Evolutionary conservation across 2,888 invertebrate species (phyloP), one percentile per base, ranked within the genome.

Genomic region (Cryptophagus acutangulus): DNA sequence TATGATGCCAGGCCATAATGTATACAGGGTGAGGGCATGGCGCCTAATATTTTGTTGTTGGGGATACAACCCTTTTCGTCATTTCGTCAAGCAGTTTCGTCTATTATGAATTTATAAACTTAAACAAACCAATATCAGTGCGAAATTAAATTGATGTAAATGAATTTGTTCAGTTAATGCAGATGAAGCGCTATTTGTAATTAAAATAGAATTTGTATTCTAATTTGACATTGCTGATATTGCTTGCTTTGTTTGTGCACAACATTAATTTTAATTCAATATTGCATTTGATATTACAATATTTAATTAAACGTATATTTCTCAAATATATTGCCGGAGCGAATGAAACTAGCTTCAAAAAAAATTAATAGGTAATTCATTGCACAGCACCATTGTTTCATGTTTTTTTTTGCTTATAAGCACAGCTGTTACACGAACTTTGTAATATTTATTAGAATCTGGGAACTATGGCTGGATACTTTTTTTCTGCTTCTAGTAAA

Each of bases 131-230:
- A 50, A 53, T 52, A 55, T 52, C 46, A 45, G 48, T 31, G 26
- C 43, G 46, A 52, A 47, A 49, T 50, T 52, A 49, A 53, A 51
- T 52, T 52, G 51, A 53, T 50, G 53, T 50, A 53, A 53, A 55
- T 55, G 52, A 52, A 55, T 54, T 52, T 42, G 45, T 43, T 41
- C 31, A 41, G 45, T 41, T 45, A 45, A 45, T 45, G 38, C 41
- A 45, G 45, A 40, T 45, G 45, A 36, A 36, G 33, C 43, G 31
- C 29, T 17, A 43, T 43, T 44, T 42, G 48, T 46, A 50, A 50
- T 49, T 50, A 50, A 50, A 45, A 45, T 43, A 38, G 38, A 35
- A 50, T 46, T 48, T 40, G 31, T 31, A 31, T 31, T 31, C 31
- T 31, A 31, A 31, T 31, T 31, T 16, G n/a, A 40, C 38, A 39